Evolutionary conservation across 2,113 vertebrate species (phyloP).

Genomic region (Epinephelus cyanopodus): DNA sequence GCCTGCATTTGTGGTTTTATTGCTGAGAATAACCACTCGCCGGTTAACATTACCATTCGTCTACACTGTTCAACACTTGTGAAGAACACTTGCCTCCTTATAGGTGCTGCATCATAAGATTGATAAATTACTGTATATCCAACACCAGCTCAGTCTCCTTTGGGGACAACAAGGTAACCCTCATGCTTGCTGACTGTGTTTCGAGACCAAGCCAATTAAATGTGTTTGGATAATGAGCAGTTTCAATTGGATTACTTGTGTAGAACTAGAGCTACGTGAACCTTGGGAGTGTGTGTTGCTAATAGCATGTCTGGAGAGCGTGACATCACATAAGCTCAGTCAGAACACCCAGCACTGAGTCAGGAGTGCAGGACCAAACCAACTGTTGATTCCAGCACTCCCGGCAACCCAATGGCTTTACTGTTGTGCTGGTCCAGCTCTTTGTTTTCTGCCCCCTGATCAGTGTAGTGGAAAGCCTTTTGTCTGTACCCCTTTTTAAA

Average conservation of each 20-base stretch:
- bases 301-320: conserved; percentile 25
- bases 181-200: conserved; percentile 27
- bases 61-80: background rate
- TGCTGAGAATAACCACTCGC: conserved; percentile 33
- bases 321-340: conserved; percentile 37
- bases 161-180: conserved; percentile 18
- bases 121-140: conserved; percentile 11
- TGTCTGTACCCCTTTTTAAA: conserved; percentile 61
- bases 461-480: conserved; percentile 59
- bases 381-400: conserved; percentile 54
- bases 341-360: conserved; percentile 22
- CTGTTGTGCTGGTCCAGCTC: conserved; percentile 46
- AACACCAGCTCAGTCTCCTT: background rate
- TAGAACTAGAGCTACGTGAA: conserved; percentile 33
- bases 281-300: conserved; percentile 14
- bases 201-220: conserved; percentile 76
- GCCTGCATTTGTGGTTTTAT: conserved; percentile 37
- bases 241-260: conserved; percentile 70
- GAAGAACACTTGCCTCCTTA: background rate
- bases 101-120: conserved; percentile 12
- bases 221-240: conserved; percentile 62
- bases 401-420: conserved; percentile 4
- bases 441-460: conserved; percentile 63
- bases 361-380: conserved; percentile 24
- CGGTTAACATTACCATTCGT: background rate